Conservation (phyloP, 2,888 invertebrate genomes). For the Lordiphosa fenestrarum region DNA sequence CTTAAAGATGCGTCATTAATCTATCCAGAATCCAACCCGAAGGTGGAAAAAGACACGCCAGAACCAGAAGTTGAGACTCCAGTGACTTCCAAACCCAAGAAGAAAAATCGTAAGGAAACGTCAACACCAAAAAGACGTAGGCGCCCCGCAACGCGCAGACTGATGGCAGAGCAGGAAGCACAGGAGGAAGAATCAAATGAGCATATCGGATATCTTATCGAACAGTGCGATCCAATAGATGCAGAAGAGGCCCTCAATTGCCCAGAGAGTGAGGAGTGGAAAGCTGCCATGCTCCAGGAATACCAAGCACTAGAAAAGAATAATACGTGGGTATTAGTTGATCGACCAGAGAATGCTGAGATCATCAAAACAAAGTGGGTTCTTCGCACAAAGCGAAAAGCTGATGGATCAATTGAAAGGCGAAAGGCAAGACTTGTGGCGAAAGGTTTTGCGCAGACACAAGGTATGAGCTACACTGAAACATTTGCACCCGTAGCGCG, state of each 20-base stretch:
- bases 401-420: constrained; percentile 14
- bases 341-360: constrained; percentile 6
- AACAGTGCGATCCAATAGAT: neutral
- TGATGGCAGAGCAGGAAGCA: too few species aligned
- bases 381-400: constrained; percentile 6
- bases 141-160: too few species aligned
- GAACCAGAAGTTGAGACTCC: too few species aligned
- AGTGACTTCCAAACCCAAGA: too few species aligned
- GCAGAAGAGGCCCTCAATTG: neutral
- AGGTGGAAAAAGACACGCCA: too few species aligned
- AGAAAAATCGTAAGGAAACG: too few species aligned
- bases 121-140: too few species aligned
- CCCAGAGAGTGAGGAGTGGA: constrained; percentile 8
- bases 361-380: constrained; percentile 15
- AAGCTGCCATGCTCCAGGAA: constrained; percentile 9
- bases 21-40: too few species aligned
- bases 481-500: too few species aligned
- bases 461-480: too few species aligned
- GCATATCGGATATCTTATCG: neutral
- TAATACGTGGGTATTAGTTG: constrained; percentile 11
- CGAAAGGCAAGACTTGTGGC: constrained; percentile 3
- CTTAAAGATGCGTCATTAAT: too few species aligned
- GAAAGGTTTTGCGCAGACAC: too few species aligned
- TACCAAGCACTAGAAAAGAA: constrained; percentile 15
- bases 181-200: neutral